Percentiles rank a stretch among this genome's conserved stretches.
Evolutionary conservation across 2,113 vertebrate genomes (phyloP).

Genomic region (Chloropsis cyanopogon): DNA sequence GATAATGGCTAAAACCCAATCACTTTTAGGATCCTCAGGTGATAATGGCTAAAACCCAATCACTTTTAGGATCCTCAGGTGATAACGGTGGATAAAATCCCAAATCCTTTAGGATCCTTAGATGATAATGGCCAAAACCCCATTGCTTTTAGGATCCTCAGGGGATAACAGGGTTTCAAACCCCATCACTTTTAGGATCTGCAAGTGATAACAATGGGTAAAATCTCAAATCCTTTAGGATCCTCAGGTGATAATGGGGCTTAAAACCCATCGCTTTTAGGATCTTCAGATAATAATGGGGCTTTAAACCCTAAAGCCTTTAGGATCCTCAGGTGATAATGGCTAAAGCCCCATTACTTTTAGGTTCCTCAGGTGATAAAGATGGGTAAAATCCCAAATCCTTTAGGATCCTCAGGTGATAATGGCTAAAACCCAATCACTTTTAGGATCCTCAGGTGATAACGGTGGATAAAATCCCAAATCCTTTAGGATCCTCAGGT

Average conservation of each 20-base stretch:
- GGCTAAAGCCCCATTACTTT: accelerated
- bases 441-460: not conserved
- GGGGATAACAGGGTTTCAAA: accelerated
- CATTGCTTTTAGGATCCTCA: too few relatives aligned
- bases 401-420: not conserved
- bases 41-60: too few relatives aligned
- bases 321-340: not conserved
- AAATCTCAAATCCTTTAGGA: not conserved
- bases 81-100: too few relatives aligned
- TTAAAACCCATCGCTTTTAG: too few relatives aligned
- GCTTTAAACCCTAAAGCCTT: accelerated
- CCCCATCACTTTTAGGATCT: not conserved
- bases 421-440: too few relatives aligned
- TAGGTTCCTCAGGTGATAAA: not conserved
- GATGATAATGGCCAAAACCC: too few relatives aligned
- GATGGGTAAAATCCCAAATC: accelerated
- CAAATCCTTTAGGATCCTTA: too few relatives aligned
- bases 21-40: not conserved
- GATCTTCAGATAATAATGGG: accelerated
- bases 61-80: not conserved
- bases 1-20: not conserved
- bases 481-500: not conserved
- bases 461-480: not conserved
- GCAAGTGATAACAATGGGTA: accelerated
- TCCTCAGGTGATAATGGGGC: not conserved